Evolutionary conservation across 2,888 invertebrate genomes (phyloP), one percentile per base, ranked within the genome.

Genomic region (Trissolcus brochymenae): DNA sequence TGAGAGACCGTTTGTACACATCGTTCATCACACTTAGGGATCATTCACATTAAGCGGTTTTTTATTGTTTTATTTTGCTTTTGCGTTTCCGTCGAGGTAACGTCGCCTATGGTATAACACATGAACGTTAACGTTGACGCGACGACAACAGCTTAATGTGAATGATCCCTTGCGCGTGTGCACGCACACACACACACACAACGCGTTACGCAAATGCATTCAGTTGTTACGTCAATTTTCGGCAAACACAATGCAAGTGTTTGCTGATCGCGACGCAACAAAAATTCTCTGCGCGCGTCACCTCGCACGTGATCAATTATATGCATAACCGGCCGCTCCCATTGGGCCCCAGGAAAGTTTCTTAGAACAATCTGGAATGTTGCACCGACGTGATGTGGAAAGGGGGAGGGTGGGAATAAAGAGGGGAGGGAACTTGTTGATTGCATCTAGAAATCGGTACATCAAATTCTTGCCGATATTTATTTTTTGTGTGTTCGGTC

Each of bases 211-310:
- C 73, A 77, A 77, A 77, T 73, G 73, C 72, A 64, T 68, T 72
- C 76, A 72, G 72, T 43, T 64, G 67, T 77, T 77, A 77, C 76
- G 72, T 72, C 70, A 53, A 77, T 72, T 72, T 77, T 77, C 61
- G 67, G 71, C 57, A 62, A 67, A 67, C 72, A 62, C 62, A 56
- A 66, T 62, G 64, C 72, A 67, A 72, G 54, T 64, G 75, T 70
- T 76, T 70, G 51, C 51, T 0, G 40, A 25, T 35, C 29, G 25
- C 49, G 49, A 19, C 51, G 64, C 61, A 46, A 67, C 67, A 60
- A 66, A 66, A 73, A 66, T 56, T 9, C 35, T 35, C 35, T 35
- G 41, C n/a, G 50, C 59, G 50, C 65, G 65, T 49, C 60, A 59
- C 53, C 59, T 54, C 41, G 49, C 72, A 53, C 59, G 65, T 65